phyloP scores from a whole-genome alignment of 2,113 vertebrate genomes.

The Protobothrops mucrosquamatus region DNA sequence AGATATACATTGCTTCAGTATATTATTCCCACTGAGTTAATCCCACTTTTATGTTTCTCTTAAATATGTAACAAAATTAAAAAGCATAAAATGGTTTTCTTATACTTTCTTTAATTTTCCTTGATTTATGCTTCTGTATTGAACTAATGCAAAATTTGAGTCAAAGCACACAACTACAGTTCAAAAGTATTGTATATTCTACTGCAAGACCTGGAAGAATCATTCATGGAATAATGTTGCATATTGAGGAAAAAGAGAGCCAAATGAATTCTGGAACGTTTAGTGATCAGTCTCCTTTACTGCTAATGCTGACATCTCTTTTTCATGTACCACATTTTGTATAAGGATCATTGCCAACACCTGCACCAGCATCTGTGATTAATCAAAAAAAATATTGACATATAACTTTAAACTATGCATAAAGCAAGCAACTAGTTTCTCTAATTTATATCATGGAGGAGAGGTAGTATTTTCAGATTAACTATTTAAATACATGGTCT shows the following conservation, averaged over 20 bases:
- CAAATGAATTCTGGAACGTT: neutral
- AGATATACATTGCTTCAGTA: neutral
- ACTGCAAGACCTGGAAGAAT: neutral
- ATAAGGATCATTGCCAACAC: neutral
- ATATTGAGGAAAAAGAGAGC: neutral
- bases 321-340: neutral
- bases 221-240: neutral
- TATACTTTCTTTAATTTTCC: neutral
- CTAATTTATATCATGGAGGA: neutral
- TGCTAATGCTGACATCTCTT: neutral
- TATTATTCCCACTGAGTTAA: neutral
- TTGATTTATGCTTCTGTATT: neutral
- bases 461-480: neutral
- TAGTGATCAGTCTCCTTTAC: neutral
- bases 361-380: neutral
- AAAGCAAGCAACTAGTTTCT: neutral
- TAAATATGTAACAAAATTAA: neutral
- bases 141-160: neutral
- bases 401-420: neutral
- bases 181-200: neutral
- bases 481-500: neutral
- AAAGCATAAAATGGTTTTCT: neutral
- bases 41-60: neutral
- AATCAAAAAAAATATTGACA: neutral
- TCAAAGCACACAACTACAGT: neutral